These are phyloP conservation scores for Pseudococcus jackbeardsleyi DNA, from an alignment of 2,888 invertebrate genomes.

Conservation along the genomic window DNA sequence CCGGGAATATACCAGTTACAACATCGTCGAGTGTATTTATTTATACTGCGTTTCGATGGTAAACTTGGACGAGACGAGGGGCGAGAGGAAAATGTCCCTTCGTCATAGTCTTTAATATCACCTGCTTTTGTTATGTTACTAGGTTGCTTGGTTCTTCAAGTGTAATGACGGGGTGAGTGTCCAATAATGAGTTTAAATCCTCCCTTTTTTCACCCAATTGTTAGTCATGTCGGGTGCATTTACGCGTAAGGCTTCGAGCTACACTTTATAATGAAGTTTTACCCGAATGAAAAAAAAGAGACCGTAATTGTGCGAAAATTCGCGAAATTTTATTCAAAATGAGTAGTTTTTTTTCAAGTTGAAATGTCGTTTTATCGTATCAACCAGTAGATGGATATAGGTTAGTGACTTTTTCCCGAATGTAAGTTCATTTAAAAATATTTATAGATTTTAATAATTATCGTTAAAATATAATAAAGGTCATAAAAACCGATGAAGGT, in stretches of 20 bases:
- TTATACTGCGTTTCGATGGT: not conserved
- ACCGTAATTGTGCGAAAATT: not conserved
- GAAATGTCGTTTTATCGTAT: not conserved
- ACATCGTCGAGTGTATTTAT: not conserved
- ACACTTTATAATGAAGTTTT: not conserved
- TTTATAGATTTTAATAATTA: not conserved
- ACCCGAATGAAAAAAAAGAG: not conserved
- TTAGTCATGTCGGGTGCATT: conserved; percentile 46
- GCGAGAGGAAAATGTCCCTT: conserved; percentile 23
- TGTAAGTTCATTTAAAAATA: not conserved
- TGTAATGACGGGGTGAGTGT: conserved; percentile 60
- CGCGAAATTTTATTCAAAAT: not conserved
- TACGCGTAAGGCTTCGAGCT: conserved; percentile 56
- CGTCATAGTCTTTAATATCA: conserved; percentile 62
- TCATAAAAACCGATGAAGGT: not conserved
- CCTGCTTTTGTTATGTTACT: conserved; percentile 64
- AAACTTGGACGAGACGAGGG: not conserved
- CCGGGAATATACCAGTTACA: not conserved
- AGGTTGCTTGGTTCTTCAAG: conserved; percentile 63
- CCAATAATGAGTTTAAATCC: conserved; percentile 64
- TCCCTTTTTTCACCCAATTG: conserved; percentile 51
- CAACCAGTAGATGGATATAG: not conserved
- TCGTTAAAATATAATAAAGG: not conserved
- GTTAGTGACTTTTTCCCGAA: not conserved
- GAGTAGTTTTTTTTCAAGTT: not conserved